Percentiles rank a stretch among this genome's conserved stretches.
Conservation (phyloP, 2,797 vertebrate genomes). For the Perodicticus potto region DNA sequence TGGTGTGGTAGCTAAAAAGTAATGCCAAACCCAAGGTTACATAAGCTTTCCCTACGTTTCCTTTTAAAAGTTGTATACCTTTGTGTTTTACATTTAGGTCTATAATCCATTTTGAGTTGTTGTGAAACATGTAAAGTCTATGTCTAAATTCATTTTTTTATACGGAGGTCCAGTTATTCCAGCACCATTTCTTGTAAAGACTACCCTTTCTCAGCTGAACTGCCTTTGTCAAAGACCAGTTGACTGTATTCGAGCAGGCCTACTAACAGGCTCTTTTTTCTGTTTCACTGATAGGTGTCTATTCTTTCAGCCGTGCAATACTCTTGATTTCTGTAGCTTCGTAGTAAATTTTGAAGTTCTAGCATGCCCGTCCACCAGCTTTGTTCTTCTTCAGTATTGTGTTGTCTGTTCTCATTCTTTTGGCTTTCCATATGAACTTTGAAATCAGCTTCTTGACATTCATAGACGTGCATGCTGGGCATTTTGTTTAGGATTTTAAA, state of each 20-base stretch:
- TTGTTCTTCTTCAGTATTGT: not conserved
- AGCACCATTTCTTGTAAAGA: not conserved
- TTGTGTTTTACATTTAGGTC: not conserved
- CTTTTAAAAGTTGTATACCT: not conserved
- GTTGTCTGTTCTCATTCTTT: not conserved
- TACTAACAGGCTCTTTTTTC: not conserved
- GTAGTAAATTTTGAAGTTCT: not conserved
- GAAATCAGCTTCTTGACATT: not conserved
- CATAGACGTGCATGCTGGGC: not conserved
- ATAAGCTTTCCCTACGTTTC: not conserved
- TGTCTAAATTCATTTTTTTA: not conserved
- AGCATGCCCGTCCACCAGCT: not conserved
- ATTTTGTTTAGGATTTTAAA: not conserved
- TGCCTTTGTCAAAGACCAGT: not conserved
- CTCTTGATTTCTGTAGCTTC: not conserved
- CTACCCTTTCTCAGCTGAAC: not conserved
- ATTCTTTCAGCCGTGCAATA: not conserved
- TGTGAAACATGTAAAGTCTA: not conserved
- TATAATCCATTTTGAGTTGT: not conserved
- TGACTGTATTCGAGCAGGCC: not conserved
- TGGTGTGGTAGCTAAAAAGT: not conserved
- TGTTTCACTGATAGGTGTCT: not conserved
- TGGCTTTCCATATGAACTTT: conserved; percentile 5
- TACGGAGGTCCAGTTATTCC: not conserved
- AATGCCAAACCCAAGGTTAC: not conserved